A percentile compares a stretch with the other conserved stretches of the same genome.
Evolutionary conservation across 1,140 invertebrate genomes (phyloP).

Genomic region (Diachasma alloeum): DNA sequence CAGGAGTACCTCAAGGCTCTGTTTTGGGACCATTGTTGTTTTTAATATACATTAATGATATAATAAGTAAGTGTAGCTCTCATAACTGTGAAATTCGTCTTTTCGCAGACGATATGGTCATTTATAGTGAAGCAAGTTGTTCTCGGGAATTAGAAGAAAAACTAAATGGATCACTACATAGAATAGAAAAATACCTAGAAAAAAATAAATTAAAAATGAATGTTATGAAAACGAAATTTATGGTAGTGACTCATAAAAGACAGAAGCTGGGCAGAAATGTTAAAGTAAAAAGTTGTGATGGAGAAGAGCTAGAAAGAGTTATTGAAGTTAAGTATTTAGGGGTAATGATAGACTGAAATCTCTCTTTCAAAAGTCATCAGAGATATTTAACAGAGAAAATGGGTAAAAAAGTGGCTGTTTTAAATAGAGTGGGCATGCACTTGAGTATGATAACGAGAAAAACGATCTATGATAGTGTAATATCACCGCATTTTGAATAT

Average conservation of each 20-base stretch:
- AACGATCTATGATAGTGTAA: no score
- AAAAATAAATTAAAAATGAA: conserved; percentile 9
- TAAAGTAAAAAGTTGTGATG: not conserved
- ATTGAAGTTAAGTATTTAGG: no score
- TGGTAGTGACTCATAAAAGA: not conserved
- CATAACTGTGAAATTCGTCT: not conserved
- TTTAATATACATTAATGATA: conserved; percentile 16
- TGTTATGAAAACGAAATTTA: conserved; percentile 12
- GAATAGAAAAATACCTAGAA: not conserved
- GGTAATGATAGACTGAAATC: no score
- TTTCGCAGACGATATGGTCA: conserved; percentile 28
- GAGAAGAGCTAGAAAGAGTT: no score
- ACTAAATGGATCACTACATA: not conserved
- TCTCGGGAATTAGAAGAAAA: not conserved
- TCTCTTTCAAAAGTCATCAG: no score
- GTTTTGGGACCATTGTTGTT: conserved; percentile 15
- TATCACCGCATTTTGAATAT: no score
- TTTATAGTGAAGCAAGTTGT: conserved; percentile 11
- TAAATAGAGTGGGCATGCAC: no score
- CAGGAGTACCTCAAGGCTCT: conserved; percentile 24
- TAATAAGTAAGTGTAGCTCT: not conserved
- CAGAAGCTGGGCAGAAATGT: not conserved
- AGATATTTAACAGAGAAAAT: no score
- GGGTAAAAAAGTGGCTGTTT: no score
- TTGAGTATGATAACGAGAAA: no score